Base-by-base conservation (phyloP, 2,797 vertebrate genomes). In the Paguma larvata region DNA sequence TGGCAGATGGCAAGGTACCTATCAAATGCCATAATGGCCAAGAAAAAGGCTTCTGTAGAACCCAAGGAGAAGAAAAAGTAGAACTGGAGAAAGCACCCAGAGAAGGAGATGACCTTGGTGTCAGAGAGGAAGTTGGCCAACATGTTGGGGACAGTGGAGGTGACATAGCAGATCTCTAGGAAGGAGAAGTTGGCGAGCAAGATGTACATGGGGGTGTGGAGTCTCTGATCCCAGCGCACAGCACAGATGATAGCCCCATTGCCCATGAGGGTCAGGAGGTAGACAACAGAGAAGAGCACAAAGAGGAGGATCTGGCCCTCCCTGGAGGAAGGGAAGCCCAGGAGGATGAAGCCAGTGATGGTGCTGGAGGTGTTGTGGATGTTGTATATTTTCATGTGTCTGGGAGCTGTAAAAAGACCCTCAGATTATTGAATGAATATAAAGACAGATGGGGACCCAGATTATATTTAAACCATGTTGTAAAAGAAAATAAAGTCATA, bases 1-100 rank as follows among this genome's bases (percentile, higher is more conserved):
- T n/a, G 15, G 56, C 98, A 98, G 67, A 98, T 97, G 73, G 98
- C 98, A 34, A 98, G 65, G 2, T 97, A 98, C 5, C 94, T 34
- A 85, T 98, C 97, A 18, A 96, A 98, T 38, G 97, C 97, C 96
- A 98, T 98, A 30, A 84, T 3, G 6, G 86, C 93, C 44, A 97
- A 80, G 83, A 97, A 86, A 77, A 98, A 98, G 2, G 95, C 91
- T 53, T 97, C 95, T 14, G 96, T 91, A 32, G 80, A 95, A 25
- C 87, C 97, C 88, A 98, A n/a, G 48, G 91, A 94, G 59, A 95
- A 95, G 51, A 98, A 96, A n/a, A 97, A 95, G 46, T 97, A 97
- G 18, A 97, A 96, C n/a, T 98, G 98, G 15, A 89, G 82, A 53
- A 97, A 79, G 44, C 97, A 97, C 2, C 83, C 63, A 5, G 85